Evolutionary conservation across 2,888 invertebrate genomes (phyloP), one percentile per base, ranked within the genome.

Genomic region (Lepidonotus clava): DNA sequence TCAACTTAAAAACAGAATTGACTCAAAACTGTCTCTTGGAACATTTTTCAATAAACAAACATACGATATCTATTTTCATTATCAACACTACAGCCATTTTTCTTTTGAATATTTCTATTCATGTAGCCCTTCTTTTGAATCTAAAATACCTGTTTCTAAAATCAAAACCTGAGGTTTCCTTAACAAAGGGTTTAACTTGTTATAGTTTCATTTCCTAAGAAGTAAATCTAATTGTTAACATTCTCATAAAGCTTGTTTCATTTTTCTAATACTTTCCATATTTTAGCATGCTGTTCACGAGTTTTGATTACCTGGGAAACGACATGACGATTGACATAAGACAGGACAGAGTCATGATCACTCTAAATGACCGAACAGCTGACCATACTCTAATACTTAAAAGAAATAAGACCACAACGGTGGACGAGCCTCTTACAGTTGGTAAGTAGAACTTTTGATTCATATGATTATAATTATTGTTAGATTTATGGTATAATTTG

Each of bases 291-390:
- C 51, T 83, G 4, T 83, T 90, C 36, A 28, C 32, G n/a, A 87
- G 89, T 38, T 87, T 90, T 41, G 53, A 90, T 32, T 90, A 90
- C 86, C 85, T 89, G 41, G 83, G 87, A 8, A 66, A 32, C 18
- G 61, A 56, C 11, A 56, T 83, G 61, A 34, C n/a, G 21, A 83
- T 83, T 1, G 61, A 53, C 0, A 32, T 83, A 1, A 34, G 66
- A 4, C 67, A 28, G n/a, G 61, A 86, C 71, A 83, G 80, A 21
- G 85, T 88, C 0, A 80, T n/a, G 18, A 56, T 90, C 0, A 38
- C 77, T 51, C 46, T 87, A 4, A 38, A 46, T 11, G 66, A 85
- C 2, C 61, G 83, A 18, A 85, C 56, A 4, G 83, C 83, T 41
- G 88, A 83, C 80, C 88, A n/a, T n/a, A n/a, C 87, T 18, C 83